Conservation (phyloP, 2,113 vertebrate genomes). For the Caranx ignobilis region DNA sequence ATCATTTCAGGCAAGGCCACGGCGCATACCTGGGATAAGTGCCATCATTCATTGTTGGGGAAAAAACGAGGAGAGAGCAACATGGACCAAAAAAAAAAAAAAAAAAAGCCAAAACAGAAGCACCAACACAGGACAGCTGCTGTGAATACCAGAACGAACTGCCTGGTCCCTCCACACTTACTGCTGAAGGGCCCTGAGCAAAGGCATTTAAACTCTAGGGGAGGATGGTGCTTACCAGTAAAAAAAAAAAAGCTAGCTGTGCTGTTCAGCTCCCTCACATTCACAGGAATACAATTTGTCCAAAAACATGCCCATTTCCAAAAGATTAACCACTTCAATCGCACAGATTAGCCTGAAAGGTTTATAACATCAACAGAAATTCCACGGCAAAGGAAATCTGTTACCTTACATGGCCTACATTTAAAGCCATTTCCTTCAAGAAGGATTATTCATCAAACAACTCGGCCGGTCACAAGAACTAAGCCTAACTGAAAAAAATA, state of each 20-base stretch:
- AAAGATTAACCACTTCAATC: constrained; percentile 31
- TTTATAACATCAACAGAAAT: constrained; percentile 12
- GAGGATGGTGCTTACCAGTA: neutral
- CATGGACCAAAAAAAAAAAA: neutral
- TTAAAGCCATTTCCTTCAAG: constrained; percentile 29
- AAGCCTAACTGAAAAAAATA: constrained; percentile 23
- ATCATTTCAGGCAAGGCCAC: constrained; percentile 55
- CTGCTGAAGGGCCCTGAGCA: constrained; percentile 5
- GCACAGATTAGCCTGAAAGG: constrained; percentile 26
- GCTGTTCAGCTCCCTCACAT: neutral
- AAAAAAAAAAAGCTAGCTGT: neutral
- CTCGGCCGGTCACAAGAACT: constrained; percentile 14
- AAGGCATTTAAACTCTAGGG: constrained; percentile 4
- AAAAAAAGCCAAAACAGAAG: constrained; percentile 36
- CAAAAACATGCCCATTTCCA: constrained; percentile 16
- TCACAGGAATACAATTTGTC: neutral
- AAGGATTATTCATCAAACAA: constrained; percentile 49
- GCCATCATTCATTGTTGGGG: constrained; percentile 56
- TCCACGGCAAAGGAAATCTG: constrained; percentile 12
- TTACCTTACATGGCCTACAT: constrained; percentile 22
- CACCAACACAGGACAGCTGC: neutral
- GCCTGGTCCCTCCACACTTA: neutral
- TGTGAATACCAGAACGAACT: constrained; percentile 3
- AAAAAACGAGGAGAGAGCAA: constrained; percentile 5
- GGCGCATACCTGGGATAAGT: constrained; percentile 64